phyloP scores from a whole-genome alignment of 2,888 invertebrate species.

The Lepidocyrtoides sp. region DNA sequence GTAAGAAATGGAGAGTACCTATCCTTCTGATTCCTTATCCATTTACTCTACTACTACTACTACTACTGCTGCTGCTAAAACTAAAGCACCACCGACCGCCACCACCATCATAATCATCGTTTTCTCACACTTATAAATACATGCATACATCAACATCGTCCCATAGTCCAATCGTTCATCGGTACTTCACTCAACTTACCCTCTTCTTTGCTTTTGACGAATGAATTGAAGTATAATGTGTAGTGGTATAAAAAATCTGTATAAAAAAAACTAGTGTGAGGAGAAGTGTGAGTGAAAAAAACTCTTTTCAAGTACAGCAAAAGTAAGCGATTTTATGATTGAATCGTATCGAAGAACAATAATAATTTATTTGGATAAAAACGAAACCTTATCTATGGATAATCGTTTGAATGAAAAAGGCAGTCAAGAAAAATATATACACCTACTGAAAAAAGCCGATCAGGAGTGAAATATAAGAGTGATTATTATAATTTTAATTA shows the following conservation, averaged over 20 bases:
- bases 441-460: not conserved
- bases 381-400: not conserved
- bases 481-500: slow-evolving; percentile 5
- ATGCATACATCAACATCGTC: slow-evolving; percentile 38
- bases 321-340: slow-evolving; percentile 12
- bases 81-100: slow-evolving; percentile 17
- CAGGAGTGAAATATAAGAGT: not conserved
- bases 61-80: slow-evolving; percentile 34
- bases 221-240: slow-evolving; percentile 48
- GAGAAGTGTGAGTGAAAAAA: slow-evolving; percentile 30
- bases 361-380: not conserved
- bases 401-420: not conserved
- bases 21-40: too few species aligned
- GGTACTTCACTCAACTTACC: slow-evolving; percentile 38
- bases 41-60: too few species aligned
- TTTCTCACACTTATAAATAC: slow-evolving; percentile 14
- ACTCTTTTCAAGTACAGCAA: not conserved
- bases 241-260: slow-evolving; percentile 4
- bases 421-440: not conserved
- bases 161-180: slow-evolving; percentile 20
- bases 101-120: slow-evolving; percentile 26
- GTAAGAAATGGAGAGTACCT: slow-evolving; percentile 28
- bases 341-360: slow-evolving; percentile 21
- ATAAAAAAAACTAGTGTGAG: slow-evolving; percentile 34
- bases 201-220: slow-evolving; percentile 32